Conservation (phyloP, 2,113 vertebrate species). For the Xenopus laevis region DNA sequence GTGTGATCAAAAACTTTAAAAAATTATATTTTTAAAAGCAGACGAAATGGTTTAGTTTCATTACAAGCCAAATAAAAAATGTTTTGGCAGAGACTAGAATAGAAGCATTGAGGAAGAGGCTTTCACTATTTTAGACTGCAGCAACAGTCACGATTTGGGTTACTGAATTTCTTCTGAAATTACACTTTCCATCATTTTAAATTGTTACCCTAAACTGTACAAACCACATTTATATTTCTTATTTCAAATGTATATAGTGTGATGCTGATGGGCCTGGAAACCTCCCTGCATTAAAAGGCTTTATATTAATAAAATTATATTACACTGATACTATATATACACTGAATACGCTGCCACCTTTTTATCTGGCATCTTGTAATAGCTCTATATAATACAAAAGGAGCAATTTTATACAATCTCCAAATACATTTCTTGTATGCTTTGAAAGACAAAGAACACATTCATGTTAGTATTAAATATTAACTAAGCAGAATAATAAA, state of each 20-base stretch:
- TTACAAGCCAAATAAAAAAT: neutral
- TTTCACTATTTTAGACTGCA: neutral
- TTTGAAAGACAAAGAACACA: too few relatives aligned
- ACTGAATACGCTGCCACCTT: neutral
- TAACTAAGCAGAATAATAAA: too few relatives aligned
- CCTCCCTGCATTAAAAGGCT: too few relatives aligned
- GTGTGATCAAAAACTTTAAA: constrained; percentile 56
- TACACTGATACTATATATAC: neutral
- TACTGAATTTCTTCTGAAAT: neutral
- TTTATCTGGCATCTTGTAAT: neutral
- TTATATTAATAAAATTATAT: neutral
- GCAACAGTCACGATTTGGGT: constrained; percentile 4
- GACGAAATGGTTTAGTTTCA: constrained; percentile 39
- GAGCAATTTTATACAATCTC: too few relatives aligned
- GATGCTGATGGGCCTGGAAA: neutral
- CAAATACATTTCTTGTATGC: too few relatives aligned
- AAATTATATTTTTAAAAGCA: constrained; percentile 54
- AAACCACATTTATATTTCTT: constrained; percentile 2
- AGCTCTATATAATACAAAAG: too few relatives aligned
- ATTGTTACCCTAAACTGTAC: neutral
- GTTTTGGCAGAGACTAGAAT: constrained; percentile 12
- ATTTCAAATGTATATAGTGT: neutral
- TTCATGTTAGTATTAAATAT: too few relatives aligned
- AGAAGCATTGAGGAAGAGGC: constrained; percentile 4
- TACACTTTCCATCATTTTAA: constrained; percentile 19